phyloP scores from a whole-genome alignment of 1,140 invertebrate species.

The Cherax destructor region DNA sequence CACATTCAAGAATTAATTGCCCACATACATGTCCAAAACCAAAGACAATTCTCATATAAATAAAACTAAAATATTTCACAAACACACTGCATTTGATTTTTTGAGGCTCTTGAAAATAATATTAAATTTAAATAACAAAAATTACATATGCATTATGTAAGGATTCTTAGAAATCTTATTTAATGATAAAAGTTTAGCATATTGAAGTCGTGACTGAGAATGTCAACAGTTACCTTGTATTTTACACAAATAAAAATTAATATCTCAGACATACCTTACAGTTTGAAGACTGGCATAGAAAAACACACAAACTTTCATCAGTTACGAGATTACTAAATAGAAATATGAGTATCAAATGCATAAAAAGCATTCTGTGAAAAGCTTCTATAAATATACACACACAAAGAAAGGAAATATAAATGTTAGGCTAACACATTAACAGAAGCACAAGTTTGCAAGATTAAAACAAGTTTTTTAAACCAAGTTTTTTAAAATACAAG shows the following conservation, averaged over 20 bases:
- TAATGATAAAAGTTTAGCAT: neutral
- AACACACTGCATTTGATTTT: neutral
- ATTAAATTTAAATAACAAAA: neutral
- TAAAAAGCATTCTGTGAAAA: neutral
- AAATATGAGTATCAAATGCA: neutral
- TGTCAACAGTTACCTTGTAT: neutral
- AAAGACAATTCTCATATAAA: neutral
- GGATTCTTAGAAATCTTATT: no score
- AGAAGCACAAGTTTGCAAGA: no score
- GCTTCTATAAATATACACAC: neutral
- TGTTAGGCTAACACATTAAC: no score
- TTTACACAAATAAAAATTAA: neutral
- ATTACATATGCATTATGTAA: neutral
- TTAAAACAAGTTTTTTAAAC: no score
- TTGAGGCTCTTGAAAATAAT: neutral
- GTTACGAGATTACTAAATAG: neutral
- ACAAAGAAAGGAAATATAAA: no score
- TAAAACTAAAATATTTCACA: neutral
- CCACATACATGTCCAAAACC: neutral
- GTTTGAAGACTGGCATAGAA: conserved; percentile 19
- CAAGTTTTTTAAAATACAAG: no score
- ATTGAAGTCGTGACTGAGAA: neutral
- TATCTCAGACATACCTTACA: conserved; percentile 22
- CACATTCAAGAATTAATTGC: no score
- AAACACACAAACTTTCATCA: conserved; percentile 30